Evolutionary conservation across 1,140 invertebrate genomes (phyloP).

Genomic region (Drosophila nasuta): DNA sequence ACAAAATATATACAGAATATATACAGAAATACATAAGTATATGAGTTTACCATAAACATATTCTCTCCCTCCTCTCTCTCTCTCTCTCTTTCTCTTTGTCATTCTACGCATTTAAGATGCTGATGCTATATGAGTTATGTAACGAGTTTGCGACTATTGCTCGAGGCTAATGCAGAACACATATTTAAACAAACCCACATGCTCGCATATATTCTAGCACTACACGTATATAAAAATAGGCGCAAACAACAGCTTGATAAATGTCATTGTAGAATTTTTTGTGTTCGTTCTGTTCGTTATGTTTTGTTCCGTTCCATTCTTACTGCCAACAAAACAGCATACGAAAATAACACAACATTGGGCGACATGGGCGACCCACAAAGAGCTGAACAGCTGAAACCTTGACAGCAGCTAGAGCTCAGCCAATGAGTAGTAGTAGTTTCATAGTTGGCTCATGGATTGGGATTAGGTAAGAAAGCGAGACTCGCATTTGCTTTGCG

Average conservation of each 20-base stretch:
- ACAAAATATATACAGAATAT: constrained; percentile 45
- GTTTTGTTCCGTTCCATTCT: neutral
- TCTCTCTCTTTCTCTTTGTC: neutral
- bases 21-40: constrained; percentile 4
- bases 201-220: neutral
- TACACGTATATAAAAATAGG: constrained; percentile 22
- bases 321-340: constrained; percentile 10
- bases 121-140: constrained; percentile 61
- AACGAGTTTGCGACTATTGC: constrained; percentile 41
- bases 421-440: constrained; percentile 17
- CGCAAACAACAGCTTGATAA: constrained; percentile 27
- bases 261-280: constrained; percentile 56
- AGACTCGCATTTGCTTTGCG: constrained; percentile 24
- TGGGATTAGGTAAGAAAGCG: constrained; percentile 50
- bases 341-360: constrained; percentile 17
- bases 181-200: neutral
- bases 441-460: constrained; percentile 16
- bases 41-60: constrained; percentile 3
- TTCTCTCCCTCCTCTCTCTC: neutral
- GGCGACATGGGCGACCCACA: constrained; percentile 6
- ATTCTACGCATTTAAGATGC: constrained; percentile 43
- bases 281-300: neutral
- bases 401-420: constrained; percentile 37
- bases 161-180: constrained; percentile 13
- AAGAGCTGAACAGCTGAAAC: constrained; percentile 25